phyloP scores from a whole-genome alignment of 2,888 invertebrate genomes.

The Ferrisia virgata region DNA sequence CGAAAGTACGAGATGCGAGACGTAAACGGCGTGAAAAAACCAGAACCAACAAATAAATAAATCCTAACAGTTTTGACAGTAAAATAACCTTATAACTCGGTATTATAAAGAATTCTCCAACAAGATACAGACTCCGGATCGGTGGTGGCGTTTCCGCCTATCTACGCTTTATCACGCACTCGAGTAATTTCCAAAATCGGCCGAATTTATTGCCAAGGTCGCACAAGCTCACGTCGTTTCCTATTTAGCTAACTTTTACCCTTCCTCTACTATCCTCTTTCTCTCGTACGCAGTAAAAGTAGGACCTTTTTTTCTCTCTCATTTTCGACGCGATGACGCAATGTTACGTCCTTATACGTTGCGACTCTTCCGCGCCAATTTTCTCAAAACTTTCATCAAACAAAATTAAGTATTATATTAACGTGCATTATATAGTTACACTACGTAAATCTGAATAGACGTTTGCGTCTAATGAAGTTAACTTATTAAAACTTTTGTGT shows the following conservation, averaged over 20 bases:
- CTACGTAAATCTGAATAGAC: not conserved
- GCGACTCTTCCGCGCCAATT: not conserved
- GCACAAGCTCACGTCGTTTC: not conserved
- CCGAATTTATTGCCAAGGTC: constrained; percentile 14
- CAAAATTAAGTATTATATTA: not conserved
- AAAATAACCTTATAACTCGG: not conserved
- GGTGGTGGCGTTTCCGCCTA: not conserved
- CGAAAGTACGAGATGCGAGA: not conserved
- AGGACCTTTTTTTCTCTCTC: too few species aligned
- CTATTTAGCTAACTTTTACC: not conserved
- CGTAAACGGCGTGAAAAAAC: not conserved
- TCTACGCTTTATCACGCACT: not conserved
- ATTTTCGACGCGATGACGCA: not conserved
- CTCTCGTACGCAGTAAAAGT: not conserved
- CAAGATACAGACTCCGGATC: not conserved
- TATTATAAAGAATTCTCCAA: not conserved
- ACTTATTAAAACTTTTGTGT: not conserved
- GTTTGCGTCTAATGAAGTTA: not conserved
- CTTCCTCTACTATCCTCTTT: too few species aligned
- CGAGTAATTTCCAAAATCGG: constrained; percentile 9
- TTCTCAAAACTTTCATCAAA: not conserved
- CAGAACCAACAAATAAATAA: constrained; percentile 1
- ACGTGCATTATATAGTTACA: not conserved
- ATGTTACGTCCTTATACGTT: not conserved
- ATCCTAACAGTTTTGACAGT: not conserved